A percentile compares a stretch with the other conserved stretches of the same genome.
Evolutionary conservation across 30 jellyfish, hydroid and myxozoan genomes (phyloP).

Genomic region (Rhopilema esculentum): DNA sequence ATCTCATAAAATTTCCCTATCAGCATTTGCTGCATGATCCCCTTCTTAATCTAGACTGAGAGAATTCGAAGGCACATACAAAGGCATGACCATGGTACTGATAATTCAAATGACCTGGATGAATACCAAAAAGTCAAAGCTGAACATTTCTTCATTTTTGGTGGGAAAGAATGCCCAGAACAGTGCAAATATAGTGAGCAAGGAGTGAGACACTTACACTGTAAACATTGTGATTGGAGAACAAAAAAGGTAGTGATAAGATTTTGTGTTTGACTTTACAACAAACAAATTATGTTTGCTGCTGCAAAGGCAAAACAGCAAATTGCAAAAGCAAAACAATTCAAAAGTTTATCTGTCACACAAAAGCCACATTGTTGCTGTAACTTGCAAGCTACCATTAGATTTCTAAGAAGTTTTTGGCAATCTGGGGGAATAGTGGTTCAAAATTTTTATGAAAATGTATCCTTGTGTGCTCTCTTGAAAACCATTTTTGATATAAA

Average conservation of each 20-base stretch:
- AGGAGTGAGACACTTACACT: slow-evolving; percentile 76
- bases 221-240: slow-evolving; percentile 81
- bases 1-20: neutral
- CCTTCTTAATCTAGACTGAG: slow-evolving; percentile 50
- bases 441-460: neutral
- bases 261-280: neutral
- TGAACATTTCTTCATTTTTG: slow-evolving; percentile 71
- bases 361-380: slow-evolving; percentile 68
- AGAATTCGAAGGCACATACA: slow-evolving; percentile 75
- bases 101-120: slow-evolving; percentile 52
- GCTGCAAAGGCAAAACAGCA: neutral
- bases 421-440: neutral
- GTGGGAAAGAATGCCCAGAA: slow-evolving; percentile 81
- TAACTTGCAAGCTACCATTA: neutral
- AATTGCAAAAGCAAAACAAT: neutral
- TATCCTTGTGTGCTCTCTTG: slow-evolving; percentile 78
- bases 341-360: neutral
- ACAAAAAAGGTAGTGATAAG: slow-evolving; percentile 57
- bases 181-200: slow-evolving; percentile 70
- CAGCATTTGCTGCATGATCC: slow-evolving; percentile 16
- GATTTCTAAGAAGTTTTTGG: neutral
- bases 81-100: slow-evolving; percentile 65
- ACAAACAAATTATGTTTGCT: neutral
- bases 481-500: neutral
- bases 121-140: slow-evolving; percentile 72